These are phyloP conservation scores for Pemphigus obesinymphae DNA, from an alignment of 1,140 invertebrate genomes.

Conservation along the genomic window DNA sequence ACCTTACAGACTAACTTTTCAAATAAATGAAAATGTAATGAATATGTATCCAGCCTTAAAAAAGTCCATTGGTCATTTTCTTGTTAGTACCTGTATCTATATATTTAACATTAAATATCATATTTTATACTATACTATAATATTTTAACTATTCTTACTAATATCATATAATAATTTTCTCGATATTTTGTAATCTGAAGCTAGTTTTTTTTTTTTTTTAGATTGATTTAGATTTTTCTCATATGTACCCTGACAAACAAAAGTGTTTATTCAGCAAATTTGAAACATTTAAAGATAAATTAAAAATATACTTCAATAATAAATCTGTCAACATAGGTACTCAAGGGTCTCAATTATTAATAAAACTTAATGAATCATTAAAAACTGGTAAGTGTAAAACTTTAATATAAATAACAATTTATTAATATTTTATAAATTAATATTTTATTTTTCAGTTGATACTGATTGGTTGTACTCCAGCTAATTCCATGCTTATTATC, in stretches of 20 bases:
- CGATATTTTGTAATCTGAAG: no score
- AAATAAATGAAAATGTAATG: background rate
- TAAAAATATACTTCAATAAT: background rate
- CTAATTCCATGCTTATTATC: background rate
- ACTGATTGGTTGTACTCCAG: background rate
- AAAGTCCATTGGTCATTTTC: background rate
- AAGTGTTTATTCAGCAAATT: background rate
- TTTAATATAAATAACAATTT: no score
- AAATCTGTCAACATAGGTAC: background rate
- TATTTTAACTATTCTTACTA: no score
- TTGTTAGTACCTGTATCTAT: no score
- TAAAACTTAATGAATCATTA: no score
- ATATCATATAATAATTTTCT: background rate
- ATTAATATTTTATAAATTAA: background rate
- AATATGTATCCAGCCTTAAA: background rate
- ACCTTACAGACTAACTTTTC: background rate
- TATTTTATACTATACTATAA: background rate
- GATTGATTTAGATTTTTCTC: background rate
- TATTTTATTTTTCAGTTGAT: background rate
- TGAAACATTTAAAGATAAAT: background rate
- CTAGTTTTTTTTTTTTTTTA: background rate
- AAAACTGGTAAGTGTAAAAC: no score
- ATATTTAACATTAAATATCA: background rate
- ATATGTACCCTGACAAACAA: background rate
- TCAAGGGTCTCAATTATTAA: background rate